Evolutionary conservation across 2,797 vertebrate genomes (phyloP), one percentile per base, ranked within the genome.

Genomic region (Mionectes olivaceus): DNA sequence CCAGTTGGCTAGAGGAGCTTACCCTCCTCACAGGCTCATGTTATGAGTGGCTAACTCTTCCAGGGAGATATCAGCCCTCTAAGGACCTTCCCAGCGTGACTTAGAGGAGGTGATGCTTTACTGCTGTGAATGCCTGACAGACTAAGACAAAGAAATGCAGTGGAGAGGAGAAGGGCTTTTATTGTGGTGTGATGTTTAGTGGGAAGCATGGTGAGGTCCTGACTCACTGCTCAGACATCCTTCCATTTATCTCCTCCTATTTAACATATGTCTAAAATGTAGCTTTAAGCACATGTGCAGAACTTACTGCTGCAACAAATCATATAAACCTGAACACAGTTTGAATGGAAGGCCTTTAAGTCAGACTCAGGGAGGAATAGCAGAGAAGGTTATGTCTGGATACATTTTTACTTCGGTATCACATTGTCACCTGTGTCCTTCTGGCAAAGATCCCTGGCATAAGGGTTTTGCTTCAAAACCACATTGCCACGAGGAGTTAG

Each of bases 171-270:
- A 3, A 44, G 68, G 57, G 67, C 57, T 57, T 61, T 75, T 63
- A 35, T 60, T 30, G 25, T 15, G 44, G n/a, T 61, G 59, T 47
- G 88, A 46, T 53, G 52, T n/a, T 44, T 30, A 50, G 74, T 84
- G 87, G 87, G 74, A 94, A 83, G 33, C 35, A 63, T 71, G 69
- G 65, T 11, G 56, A 80, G 79, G 67, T 94, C 84, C 87, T 84
- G 94, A 57, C 84, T 82, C 73, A 33, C 75, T 73, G 67, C 90
- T 90, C 83, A 76, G 86, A 85, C 77, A 70, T 43, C 43, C 83
- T 75, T 12, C 13, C 10, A 2, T 39, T 68, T 15, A 5, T 55
- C 60, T 49, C 30, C 77, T 79, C 47, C 35, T 50, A 2, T 85
- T 68, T 68, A 46, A 57, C 64, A 33, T 13, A 5, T 9, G 52